phyloP scores from a whole-genome alignment of 2,797 vertebrate genomes.

The Menidia menidia region DNA sequence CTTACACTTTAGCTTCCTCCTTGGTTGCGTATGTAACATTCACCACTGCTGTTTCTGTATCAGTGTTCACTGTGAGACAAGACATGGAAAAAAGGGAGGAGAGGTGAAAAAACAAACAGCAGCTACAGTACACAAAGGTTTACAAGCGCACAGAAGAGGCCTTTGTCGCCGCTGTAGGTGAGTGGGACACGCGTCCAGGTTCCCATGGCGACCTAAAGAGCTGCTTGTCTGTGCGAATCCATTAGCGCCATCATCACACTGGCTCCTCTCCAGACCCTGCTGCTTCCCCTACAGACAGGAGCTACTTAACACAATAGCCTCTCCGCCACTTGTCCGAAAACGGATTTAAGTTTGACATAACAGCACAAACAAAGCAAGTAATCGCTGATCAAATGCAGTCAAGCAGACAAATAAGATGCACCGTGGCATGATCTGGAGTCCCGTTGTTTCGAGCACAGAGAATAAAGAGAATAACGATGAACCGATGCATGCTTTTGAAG shows the following conservation, averaged over 20 bases:
- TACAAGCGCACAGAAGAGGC: conserved; percentile 29
- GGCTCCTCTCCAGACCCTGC: conserved; percentile 58
- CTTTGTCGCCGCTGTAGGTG: conserved; percentile 49
- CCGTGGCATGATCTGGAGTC: conserved; percentile 19
- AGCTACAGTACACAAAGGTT: conserved; percentile 26
- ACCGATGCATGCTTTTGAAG: not conserved
- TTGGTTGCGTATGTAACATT: conserved; percentile 93
- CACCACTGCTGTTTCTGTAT: conserved; percentile 95
- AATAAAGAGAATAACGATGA: too few species aligned
- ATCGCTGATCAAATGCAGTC: conserved; percentile 29
- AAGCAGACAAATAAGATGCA: conserved; percentile 24
- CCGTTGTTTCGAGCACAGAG: conserved; percentile 2
- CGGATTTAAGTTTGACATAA: conserved; percentile 43
- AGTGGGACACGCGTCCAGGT: conserved; percentile 53
- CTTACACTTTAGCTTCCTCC: conserved; percentile 96
- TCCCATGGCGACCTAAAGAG: conserved; percentile 61
- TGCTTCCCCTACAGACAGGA: conserved; percentile 54
- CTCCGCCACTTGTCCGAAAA: conserved; percentile 53
- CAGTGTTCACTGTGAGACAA: conserved; percentile 89
- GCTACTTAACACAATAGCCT: conserved; percentile 54
- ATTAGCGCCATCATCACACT: conserved; percentile 57
- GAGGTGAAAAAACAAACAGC: conserved; percentile 8
- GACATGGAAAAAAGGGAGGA: conserved; percentile 33
- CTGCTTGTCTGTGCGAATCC: conserved; percentile 67
- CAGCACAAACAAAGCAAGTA: conserved; percentile 41